These are phyloP conservation scores for Scytalopus superciliaris DNA, from an alignment of 2,113 vertebrate species.

Conservation along the genomic window DNA sequence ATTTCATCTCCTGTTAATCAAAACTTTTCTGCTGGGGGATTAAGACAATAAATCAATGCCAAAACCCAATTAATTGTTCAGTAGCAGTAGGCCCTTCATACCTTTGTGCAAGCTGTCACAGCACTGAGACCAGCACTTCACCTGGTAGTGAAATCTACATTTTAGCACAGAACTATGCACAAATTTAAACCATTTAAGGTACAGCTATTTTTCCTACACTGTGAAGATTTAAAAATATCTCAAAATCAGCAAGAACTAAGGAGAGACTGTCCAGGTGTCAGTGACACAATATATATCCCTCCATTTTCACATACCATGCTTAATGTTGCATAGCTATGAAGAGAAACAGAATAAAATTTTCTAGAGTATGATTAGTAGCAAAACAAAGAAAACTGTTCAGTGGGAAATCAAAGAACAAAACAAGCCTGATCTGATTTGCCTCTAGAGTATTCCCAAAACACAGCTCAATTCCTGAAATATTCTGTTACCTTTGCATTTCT, in stretches of 20 bases:
- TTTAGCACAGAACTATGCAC: background rate
- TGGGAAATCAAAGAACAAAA: background rate
- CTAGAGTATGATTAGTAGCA: background rate
- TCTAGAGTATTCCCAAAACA: background rate
- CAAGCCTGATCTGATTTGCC: background rate
- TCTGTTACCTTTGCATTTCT: background rate
- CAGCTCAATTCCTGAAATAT: background rate
- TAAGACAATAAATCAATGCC: background rate
- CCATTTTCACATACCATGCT: background rate
- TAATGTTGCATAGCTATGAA: background rate
- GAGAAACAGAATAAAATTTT: background rate
- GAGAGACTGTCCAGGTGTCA: background rate
- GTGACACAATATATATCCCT: background rate
- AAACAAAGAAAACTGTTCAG: background rate
- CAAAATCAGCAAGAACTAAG: background rate
- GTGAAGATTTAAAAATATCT: background rate
- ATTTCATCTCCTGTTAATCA: constrained; percentile 1
- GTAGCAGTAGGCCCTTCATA: background rate
- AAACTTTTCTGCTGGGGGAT: background rate
- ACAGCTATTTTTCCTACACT: background rate
- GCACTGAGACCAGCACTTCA: background rate
- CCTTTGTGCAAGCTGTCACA: background rate
- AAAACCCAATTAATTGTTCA: background rate
- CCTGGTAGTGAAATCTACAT: background rate
- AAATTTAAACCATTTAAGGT: background rate